These are phyloP conservation scores for Heliconius hermathena DNA, from an alignment of 1,140 invertebrate genomes.

Conservation along the genomic window DNA sequence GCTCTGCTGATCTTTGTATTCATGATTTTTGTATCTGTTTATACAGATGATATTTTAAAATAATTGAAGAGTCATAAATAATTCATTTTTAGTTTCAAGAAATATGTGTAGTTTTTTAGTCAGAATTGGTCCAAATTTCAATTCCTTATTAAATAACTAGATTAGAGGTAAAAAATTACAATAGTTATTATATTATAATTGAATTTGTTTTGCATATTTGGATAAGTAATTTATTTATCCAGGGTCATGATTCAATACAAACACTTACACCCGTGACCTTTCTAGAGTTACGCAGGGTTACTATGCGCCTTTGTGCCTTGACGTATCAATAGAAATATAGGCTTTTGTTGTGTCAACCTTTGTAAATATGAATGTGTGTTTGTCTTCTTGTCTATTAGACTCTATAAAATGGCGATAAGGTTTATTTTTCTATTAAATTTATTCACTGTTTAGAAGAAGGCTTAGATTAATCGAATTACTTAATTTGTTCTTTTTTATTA, in stretches of 20 bases:
- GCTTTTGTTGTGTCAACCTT: constrained; percentile 46
- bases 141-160: not conserved
- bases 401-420: constrained; percentile 2
- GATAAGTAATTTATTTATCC: constrained; percentile 18
- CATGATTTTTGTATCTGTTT: not conserved
- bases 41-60: not conserved
- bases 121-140: too few species aligned
- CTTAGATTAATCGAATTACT: too few species aligned
- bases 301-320: constrained; percentile 48
- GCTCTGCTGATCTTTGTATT: constrained; percentile 14
- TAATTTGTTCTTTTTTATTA: too few species aligned
- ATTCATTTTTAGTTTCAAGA: not conserved
- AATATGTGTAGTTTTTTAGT: too few species aligned
- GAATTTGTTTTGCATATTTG: constrained; percentile 16
- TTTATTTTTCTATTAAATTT: constrained; percentile 8
- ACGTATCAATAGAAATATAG: constrained; percentile 52
- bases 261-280: constrained; percentile 49
- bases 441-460: not conserved
- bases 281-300: constrained; percentile 42
- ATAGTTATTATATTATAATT: not conserved
- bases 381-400: constrained; percentile 39
- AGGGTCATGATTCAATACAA: constrained; percentile 35
- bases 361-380: constrained; percentile 42
- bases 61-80: not conserved
- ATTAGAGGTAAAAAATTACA: not conserved